Evolutionary conservation across 2,888 invertebrate genomes (phyloP).

Genomic region (Phragmatobia fuliginosa): DNA sequence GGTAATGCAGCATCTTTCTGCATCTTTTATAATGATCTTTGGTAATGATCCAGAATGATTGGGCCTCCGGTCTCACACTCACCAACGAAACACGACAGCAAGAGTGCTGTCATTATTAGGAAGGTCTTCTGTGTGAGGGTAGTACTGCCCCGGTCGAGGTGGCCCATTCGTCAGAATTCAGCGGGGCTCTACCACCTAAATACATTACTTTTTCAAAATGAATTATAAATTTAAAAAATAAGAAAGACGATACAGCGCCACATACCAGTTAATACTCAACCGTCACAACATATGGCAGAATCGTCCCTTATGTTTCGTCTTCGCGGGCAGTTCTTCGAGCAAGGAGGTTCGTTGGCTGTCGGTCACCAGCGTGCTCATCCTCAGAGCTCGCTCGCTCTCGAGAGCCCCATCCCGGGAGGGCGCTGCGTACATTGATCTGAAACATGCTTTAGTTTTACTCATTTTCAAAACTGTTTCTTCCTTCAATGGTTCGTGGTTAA

Average conservation of each 20-base stretch:
- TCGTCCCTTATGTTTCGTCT: constrained; percentile 74
- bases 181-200: no score
- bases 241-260: not conserved
- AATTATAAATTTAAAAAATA: no score
- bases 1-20: no score
- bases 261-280: constrained; percentile 79
- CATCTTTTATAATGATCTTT: no score
- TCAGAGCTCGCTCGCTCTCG: constrained; percentile 53
- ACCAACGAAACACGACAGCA: no score
- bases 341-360: constrained; percentile 51
- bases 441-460: constrained; percentile 75
- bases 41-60: no score
- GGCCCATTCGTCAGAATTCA: no score
- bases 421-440: constrained; percentile 83
- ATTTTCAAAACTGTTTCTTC: constrained; percentile 53
- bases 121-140: no score
- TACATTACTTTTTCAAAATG: no score
- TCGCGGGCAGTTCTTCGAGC: constrained; percentile 54
- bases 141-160: no score
- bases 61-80: no score
- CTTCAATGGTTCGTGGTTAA: constrained; percentile 65
- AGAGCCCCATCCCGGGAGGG: constrained; percentile 66
- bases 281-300: constrained; percentile 86
- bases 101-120: no score
- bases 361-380: constrained; percentile 56